phyloP scores from a whole-genome alignment of 2,113 vertebrate genomes.

The Rhipidura dahli region DNA sequence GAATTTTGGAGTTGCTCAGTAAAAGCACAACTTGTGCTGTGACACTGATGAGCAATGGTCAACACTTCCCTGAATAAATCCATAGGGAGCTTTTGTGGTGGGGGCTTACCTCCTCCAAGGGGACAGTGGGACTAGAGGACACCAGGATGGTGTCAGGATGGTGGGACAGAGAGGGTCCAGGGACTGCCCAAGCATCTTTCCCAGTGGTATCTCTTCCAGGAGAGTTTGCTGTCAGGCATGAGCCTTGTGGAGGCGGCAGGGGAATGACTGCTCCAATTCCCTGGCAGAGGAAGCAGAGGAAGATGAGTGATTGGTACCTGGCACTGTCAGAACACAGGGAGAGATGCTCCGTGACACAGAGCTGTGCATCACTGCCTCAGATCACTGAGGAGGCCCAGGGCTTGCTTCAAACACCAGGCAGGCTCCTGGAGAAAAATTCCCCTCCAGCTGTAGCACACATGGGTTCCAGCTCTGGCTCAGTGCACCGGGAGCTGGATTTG shows the following conservation, averaged over 20 bases:
- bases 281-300: neutral
- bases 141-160: neutral
- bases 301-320: rapidly evolving
- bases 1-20: neutral
- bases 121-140: neutral
- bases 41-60: neutral
- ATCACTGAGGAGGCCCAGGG: neutral
- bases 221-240: neutral
- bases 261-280: neutral
- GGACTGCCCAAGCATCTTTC: neutral
- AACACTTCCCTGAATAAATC: rapidly evolving
- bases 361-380: neutral
- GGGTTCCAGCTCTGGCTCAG: neutral
- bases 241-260: neutral
- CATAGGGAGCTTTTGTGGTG: neutral
- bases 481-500: neutral
- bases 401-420: neutral
- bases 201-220: neutral
- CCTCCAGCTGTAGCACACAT: neutral
- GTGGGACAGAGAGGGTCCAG: neutral
- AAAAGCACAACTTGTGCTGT: neutral
- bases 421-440: neutral
- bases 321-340: neutral
- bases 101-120: neutral
- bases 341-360: neutral